These are phyloP conservation scores for Mactromeris polynyma DNA, from an alignment of 2,888 invertebrate species.

Conservation along the genomic window DNA sequence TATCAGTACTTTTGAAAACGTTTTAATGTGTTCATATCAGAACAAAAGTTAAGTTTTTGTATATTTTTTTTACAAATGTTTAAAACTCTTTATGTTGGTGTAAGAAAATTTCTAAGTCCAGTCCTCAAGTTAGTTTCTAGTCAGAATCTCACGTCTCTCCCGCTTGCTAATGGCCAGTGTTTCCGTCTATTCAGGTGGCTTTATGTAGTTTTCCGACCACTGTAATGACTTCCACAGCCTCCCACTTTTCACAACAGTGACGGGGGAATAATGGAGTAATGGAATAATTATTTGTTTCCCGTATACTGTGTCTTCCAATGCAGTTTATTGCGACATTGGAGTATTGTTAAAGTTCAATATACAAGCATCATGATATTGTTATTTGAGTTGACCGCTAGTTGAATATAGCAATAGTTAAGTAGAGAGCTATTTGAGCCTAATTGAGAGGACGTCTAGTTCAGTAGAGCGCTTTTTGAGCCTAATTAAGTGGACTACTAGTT, in stretches of 20 bases:
- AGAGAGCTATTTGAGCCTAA: too few relatives aligned
- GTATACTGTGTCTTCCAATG: not conserved
- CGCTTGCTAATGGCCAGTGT: conserved; percentile 24
- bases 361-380: not conserved
- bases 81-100: not conserved
- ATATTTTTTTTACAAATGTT: not conserved
- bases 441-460: too few relatives aligned
- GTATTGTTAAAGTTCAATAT: not conserved
- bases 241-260: conserved; percentile 9
- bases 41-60: not conserved
- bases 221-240: conserved; percentile 30
- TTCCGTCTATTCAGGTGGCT: conserved; percentile 40
- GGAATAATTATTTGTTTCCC: conserved; percentile 41
- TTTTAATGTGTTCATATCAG: not conserved
- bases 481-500: too few relatives aligned
- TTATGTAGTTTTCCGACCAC: conserved; percentile 34
- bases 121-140: not conserved
- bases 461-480: too few relatives aligned
- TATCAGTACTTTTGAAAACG: not conserved
- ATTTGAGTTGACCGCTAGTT: not conserved
- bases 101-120: not conserved
- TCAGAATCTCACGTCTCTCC: conserved; percentile 15
- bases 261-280: conserved; percentile 19
- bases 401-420: too few relatives aligned
- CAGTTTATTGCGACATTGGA: not conserved